Evolutionary conservation across 2,888 invertebrate genomes (phyloP), one percentile per base, ranked within the genome.

Genomic region (Plagiodera versicolora): DNA sequence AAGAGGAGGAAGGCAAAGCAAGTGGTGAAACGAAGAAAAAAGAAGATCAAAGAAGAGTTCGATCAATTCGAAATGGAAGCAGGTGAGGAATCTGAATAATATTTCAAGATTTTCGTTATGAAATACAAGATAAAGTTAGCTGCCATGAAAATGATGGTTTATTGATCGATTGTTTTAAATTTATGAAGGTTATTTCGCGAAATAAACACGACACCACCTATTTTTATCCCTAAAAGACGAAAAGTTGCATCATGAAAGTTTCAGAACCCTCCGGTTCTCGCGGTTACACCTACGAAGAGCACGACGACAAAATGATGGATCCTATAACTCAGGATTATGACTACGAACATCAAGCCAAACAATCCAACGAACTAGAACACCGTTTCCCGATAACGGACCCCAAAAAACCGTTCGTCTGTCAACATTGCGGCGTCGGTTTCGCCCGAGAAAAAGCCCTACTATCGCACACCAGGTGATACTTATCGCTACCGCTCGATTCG

Each of bases 391-490:
- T 87, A 11, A 83, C 84, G 0, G 91, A 91, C 79, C 87, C 90
- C 0, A 83, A 87, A 39, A 88, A 90, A 61, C 92, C 92, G 0
- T 92, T 92, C 73, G 92, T 92, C 0, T 93, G 93, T 70, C 89
- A 89, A 68, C 86, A 86, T 67, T 89, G 89, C 73, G 91, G 84
- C 0, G 85, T 92, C 57, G 89, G 89, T 44, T 77, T 92, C 80
- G 92, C 92, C 0, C 82, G 92, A 53, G 91, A 92, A 74, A 93
- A 92, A 74, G 92, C 92, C 0, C 79, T 92, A 19, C 87, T 89
- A 56, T 91, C 92, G 0, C 92, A 93, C 75, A 82, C 89, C 0
- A 79, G 91, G 80, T 59, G 51, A 11, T 24, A 6, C 3, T 24
- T 6, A 24, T 24, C n/a, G n/a, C n/a, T n/a, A n/a, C n/a, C n/a